phyloP scores from a whole-genome alignment of 1,140 invertebrate genomes.

The Tetraneura akinire region DNA sequence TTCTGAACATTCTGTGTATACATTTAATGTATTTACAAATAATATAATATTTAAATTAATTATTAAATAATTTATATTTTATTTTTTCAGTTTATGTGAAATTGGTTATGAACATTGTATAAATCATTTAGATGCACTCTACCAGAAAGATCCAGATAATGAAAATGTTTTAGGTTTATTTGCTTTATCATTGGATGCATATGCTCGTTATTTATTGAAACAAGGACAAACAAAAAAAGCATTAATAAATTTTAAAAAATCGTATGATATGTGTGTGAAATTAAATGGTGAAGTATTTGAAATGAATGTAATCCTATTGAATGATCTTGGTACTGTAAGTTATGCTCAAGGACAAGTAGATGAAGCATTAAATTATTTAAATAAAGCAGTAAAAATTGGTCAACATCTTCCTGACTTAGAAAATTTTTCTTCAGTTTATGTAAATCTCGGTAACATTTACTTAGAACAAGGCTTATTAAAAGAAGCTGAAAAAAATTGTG shows the following conservation, averaged over 20 bases:
- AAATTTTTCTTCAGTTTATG: constrained; percentile 73
- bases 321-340: constrained; percentile 80
- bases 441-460: constrained; percentile 81
- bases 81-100: constrained; percentile 65
- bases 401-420: constrained; percentile 65
- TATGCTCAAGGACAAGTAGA: constrained; percentile 68
- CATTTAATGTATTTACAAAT: too few relatives aligned
- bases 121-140: constrained; percentile 66
- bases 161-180: constrained; percentile 66
- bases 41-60: too few relatives aligned
- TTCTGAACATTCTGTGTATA: too few relatives aligned
- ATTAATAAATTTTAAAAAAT: constrained; percentile 68
- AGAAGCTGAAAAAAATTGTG: constrained; percentile 73
- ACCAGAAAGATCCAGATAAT: constrained; percentile 59
- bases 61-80: background rate
- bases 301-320: constrained; percentile 77
- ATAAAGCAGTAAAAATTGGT: constrained; percentile 71
- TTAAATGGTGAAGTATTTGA: constrained; percentile 70
- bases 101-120: constrained; percentile 78
- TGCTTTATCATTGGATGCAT: constrained; percentile 78
- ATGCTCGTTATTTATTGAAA: constrained; percentile 74
- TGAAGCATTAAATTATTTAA: constrained; percentile 71
- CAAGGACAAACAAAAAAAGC: constrained; percentile 68
- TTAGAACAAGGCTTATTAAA: constrained; percentile 70
- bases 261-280: constrained; percentile 67